phyloP scores from a whole-genome alignment of 64 coral and sea anemone genomes.

The Stylophora pistillata region DNA sequence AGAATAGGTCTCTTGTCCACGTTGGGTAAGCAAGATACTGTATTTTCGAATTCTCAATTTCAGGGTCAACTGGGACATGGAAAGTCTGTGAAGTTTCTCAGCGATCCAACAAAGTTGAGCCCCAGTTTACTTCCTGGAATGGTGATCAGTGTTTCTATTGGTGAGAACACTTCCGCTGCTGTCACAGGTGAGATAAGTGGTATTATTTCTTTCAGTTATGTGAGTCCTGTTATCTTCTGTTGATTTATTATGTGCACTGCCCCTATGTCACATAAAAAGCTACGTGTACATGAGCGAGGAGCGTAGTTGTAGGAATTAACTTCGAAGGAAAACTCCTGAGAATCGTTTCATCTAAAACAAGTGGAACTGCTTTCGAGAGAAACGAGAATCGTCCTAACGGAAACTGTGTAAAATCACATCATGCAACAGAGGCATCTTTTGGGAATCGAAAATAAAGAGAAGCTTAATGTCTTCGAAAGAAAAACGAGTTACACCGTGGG shows the following conservation, averaged over 20 bases:
- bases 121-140: slow-evolving; percentile 35
- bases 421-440: neutral
- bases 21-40: neutral
- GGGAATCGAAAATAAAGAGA: too few species aligned
- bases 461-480: too few species aligned
- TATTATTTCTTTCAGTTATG: too few species aligned
- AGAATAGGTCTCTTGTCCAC: too few species aligned
- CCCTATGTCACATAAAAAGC: too few species aligned
- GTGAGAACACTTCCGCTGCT: slow-evolving; percentile 94
- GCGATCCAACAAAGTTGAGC: slow-evolving; percentile 56
- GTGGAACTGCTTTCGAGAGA: neutral
- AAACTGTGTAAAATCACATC: neutral
- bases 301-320: too few species aligned
- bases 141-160: slow-evolving; percentile 61
- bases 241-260: too few species aligned
- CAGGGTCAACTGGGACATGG: slow-evolving; percentile 95
- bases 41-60: neutral
- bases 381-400: neutral
- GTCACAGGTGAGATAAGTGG: slow-evolving; percentile 61
- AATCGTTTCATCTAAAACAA: neutral
- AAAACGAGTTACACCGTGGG: too few species aligned
- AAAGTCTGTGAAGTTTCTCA: slow-evolving; percentile 73
- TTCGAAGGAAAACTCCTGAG: neutral
- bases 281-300: too few species aligned
- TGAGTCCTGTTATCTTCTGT: too few species aligned